Conservation (phyloP, 2,797 vertebrate genomes). For the Argya squamiceps region DNA sequence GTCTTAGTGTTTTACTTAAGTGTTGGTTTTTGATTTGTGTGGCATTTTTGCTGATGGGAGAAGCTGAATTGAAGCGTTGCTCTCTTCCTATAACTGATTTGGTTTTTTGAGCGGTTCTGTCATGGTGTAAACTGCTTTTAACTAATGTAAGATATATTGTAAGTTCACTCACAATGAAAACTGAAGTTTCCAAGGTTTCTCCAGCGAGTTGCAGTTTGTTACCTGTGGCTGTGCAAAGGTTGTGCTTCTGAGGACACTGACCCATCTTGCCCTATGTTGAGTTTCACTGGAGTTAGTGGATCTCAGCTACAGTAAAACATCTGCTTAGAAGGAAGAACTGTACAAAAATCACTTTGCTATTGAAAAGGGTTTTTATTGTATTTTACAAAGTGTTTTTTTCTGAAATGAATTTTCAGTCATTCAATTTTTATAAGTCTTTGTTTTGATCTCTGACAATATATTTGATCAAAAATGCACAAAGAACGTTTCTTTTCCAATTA, state of each 20-base stretch:
- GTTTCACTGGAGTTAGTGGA: not conserved
- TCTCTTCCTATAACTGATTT: not conserved
- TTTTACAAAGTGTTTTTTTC: conserved; percentile 52
- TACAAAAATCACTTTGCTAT: conserved; percentile 32
- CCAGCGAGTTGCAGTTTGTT: not conserved
- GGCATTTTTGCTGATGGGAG: conserved; percentile 5
- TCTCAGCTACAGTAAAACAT: not conserved
- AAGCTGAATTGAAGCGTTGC: not conserved
- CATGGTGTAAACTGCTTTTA: conserved; percentile 30
- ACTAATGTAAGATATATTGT: conserved; percentile 24
- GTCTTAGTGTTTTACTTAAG: conserved; percentile 74
- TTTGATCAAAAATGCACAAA: conserved; percentile 33
- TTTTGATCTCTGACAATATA: conserved; percentile 32
- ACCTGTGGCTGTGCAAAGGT: not conserved
- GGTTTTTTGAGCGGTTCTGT: conserved; percentile 12
- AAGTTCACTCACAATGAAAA: not conserved
- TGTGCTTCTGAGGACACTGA: not conserved
- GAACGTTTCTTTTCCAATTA: not conserved
- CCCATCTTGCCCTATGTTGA: not conserved
- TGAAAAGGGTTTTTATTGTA: conserved; percentile 27
- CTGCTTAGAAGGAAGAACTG: conserved; percentile 12
- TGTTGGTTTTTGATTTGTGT: conserved; percentile 63
- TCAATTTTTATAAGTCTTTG: conserved; percentile 54
- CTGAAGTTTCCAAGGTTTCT: conserved; percentile 12
- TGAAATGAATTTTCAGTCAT: conserved; percentile 31